phyloP scores from a whole-genome alignment of 2,113 vertebrate genomes.

The Chaetorhynchus papuensis region DNA sequence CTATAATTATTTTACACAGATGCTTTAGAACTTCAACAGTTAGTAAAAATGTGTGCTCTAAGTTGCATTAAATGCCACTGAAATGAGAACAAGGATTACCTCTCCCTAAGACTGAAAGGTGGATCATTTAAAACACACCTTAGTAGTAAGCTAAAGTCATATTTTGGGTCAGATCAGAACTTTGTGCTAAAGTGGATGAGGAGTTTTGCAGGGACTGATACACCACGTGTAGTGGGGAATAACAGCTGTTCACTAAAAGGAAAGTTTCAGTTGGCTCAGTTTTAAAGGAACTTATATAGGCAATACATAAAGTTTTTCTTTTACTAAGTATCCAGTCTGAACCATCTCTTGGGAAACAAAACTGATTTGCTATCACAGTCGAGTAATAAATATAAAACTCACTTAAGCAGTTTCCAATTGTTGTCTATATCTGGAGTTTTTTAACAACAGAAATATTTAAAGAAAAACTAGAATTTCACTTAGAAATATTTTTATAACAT shows the following conservation, averaged over 20 bases:
- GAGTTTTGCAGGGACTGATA: background rate
- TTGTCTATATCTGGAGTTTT: background rate
- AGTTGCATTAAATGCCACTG: background rate
- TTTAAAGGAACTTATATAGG: background rate
- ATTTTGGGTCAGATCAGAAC: background rate
- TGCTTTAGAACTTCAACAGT: background rate
- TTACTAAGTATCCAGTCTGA: background rate
- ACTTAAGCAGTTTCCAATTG: background rate
- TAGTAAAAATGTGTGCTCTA: background rate
- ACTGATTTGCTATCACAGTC: background rate
- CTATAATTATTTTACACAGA: background rate
- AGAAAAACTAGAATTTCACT: background rate
- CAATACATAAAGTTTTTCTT: background rate
- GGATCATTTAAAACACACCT: background rate
- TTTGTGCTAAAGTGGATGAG: background rate
- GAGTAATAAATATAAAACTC: background rate
- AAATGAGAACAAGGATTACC: background rate
- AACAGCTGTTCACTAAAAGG: background rate
- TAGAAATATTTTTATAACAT: background rate
- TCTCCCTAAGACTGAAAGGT: background rate
- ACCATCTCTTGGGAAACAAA: background rate
- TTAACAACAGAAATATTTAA: background rate
- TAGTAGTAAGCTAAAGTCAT: background rate
- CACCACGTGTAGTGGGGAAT: background rate
- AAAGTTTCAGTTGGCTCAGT: background rate